These are phyloP conservation scores for Phalacrocorax brasilianus DNA, from an alignment of 2,113 vertebrate genomes.

Conservation along the genomic window DNA sequence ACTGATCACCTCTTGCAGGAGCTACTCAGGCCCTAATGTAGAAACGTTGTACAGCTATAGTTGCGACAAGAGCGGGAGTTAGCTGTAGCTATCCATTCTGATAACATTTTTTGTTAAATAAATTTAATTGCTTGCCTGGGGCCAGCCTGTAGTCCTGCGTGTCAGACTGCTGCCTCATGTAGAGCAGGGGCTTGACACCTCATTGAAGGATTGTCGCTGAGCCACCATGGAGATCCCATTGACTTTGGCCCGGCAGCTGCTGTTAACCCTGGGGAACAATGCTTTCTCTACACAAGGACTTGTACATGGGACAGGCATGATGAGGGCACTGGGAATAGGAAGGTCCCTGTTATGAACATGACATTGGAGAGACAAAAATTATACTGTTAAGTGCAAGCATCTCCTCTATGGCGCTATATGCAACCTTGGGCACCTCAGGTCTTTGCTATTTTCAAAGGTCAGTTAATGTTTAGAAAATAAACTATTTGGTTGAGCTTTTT, in stretches of 20 bases:
- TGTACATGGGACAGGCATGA: neutral
- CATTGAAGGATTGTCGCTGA: neutral
- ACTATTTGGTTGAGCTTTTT: neutral
- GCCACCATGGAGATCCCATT: neutral
- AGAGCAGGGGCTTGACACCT: neutral
- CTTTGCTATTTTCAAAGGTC: neutral
- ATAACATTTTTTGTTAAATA: neutral
- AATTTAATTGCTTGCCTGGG: neutral
- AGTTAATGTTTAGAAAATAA: neutral
- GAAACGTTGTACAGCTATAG: neutral
- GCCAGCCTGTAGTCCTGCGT: neutral
- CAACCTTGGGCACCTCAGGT: neutral
- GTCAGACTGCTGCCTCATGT: neutral
- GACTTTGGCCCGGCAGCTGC: neutral
- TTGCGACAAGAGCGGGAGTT: neutral
- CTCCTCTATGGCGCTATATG: neutral
- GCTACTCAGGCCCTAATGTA: neutral
- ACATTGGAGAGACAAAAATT: neutral
- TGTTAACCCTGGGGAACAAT: neutral
- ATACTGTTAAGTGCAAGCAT: neutral
- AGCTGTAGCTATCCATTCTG: neutral
- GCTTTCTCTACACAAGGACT: neutral
- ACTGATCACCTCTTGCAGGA: neutral
- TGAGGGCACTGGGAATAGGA: neutral
- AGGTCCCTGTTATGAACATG: rapidly evolving